Percentiles rank a stretch among this genome's conserved stretches.
Conservation (phyloP, 37 sponge, comb jelly and placozoan species). For the Agelas oroides region DNA sequence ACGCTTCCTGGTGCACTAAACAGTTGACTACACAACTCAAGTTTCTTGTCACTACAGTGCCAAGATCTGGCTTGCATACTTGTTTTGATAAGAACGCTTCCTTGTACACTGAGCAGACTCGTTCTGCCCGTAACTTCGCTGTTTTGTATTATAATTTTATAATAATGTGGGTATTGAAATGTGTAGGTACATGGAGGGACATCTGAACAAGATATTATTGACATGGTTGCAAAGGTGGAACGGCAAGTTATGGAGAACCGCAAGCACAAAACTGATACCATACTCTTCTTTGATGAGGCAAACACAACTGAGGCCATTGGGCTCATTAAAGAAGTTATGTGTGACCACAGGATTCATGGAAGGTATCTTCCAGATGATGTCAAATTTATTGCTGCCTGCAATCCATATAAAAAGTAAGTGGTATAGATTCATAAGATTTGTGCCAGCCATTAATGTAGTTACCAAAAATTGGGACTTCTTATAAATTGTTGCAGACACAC, state of each 20-base stretch:
- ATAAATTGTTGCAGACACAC: slow-evolving; percentile 24
- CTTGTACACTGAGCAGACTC: too few relatives aligned
- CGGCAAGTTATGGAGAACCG: slow-evolving; percentile 27
- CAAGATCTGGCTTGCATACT: too few relatives aligned
- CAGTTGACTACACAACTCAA: too few relatives aligned
- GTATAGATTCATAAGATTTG: too few relatives aligned
- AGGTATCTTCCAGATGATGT: slow-evolving; percentile 48
- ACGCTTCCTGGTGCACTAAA: too few relatives aligned
- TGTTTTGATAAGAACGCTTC: too few relatives aligned
- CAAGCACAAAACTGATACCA: slow-evolving; percentile 53
- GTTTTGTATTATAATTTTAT: too few relatives aligned
- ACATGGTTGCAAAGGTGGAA: slow-evolving; percentile 49
- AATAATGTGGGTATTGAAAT: too few relatives aligned
- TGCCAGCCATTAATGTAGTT: too few relatives aligned
- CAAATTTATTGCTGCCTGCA: slow-evolving; percentile 94
- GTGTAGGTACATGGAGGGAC: slow-evolving; percentile 70
- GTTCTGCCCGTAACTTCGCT: too few relatives aligned
- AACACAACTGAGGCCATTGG: slow-evolving; percentile 55
- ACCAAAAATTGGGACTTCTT: too few relatives aligned
- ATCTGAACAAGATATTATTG: slow-evolving; percentile 61
- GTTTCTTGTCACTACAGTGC: too few relatives aligned
- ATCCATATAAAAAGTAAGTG: slow-evolving; percentile 60
- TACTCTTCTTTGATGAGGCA: slow-evolving; percentile 97
- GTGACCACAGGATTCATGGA: slow-evolving; percentile 84
- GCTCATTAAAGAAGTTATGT: slow-evolving; percentile 90